Conservation (phyloP, 2,113 vertebrate species). For the Grammatotria lemairii region DNA sequence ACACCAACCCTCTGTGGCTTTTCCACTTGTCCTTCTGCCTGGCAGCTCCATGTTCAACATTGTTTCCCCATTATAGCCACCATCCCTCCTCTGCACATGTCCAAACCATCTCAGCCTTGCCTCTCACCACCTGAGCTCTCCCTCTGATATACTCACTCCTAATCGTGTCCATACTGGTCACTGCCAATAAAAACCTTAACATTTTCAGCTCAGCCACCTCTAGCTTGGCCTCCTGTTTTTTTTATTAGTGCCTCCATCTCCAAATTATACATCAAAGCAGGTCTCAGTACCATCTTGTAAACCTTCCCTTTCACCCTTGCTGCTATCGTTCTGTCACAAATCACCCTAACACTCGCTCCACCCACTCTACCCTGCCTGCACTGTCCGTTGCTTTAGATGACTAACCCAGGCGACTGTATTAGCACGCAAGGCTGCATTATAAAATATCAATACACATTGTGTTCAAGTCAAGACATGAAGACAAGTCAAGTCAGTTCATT, state of each 20-base stretch:
- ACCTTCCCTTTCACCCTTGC: background rate
- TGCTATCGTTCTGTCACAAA: background rate
- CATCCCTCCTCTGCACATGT: background rate
- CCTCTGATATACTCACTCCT: background rate
- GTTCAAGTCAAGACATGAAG: background rate
- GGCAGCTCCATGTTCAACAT: background rate
- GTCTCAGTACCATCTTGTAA: background rate
- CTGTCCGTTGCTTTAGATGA: background rate
- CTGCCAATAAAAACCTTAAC: background rate
- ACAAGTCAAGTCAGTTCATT: background rate
- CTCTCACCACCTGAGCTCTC: background rate
- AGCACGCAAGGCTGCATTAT: background rate
- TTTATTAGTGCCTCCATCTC: background rate
- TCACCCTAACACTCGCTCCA: background rate
- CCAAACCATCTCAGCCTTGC: background rate
- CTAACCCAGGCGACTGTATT: background rate
- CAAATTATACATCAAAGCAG: background rate
- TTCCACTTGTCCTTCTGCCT: background rate
- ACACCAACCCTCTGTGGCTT: background rate
- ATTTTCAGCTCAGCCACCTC: background rate
- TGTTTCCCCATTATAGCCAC: background rate
- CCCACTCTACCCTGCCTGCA: background rate
- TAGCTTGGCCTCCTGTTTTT: background rate
- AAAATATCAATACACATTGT: background rate
- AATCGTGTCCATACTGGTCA: background rate